Conservation (phyloP, 2,113 vertebrate genomes). For the Lagopus leucura region DNA sequence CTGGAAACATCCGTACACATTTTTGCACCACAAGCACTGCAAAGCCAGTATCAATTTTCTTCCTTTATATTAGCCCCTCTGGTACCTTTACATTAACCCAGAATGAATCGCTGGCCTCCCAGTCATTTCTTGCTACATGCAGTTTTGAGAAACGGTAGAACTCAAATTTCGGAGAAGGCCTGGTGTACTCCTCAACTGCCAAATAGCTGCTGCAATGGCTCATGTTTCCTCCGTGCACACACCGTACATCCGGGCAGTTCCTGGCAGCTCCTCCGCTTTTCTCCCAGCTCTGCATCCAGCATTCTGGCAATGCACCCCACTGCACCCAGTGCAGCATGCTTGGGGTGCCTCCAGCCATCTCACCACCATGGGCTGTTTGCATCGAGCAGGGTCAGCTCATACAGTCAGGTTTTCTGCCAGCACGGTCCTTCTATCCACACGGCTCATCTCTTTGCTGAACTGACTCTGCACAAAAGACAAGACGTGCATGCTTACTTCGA, state of each 20-base stretch:
- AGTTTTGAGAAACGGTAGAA: constrained; percentile 1
- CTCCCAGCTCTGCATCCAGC: not conserved
- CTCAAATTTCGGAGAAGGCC: constrained; percentile 36
- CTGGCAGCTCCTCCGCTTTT: not conserved
- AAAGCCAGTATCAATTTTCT: constrained; percentile 52
- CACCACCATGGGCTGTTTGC: not conserved
- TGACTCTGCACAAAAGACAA: not conserved
- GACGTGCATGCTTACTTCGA: not conserved
- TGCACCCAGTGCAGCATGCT: not conserved
- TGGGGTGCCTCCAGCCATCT: not conserved
- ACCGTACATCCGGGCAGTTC: not conserved
- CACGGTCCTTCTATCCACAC: not conserved
- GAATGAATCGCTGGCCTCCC: constrained; percentile 43
- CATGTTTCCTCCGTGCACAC: not conserved
- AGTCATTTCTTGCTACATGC: not conserved
- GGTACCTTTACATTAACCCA: constrained; percentile 51
- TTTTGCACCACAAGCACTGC: constrained; percentile 39
- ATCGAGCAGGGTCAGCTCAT: not conserved
- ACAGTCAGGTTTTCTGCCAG: not conserved
- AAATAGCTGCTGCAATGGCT: not conserved
- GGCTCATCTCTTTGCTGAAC: not conserved
- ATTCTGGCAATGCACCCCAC: not conserved
- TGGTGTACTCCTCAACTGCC: not conserved
- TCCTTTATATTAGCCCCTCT: constrained; percentile 41
- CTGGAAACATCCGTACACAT: constrained; percentile 25